Percentiles rank a stretch among this genome's conserved stretches.
These are phyloP conservation scores for Pantelozetes paolii DNA, from an alignment of 2,888 invertebrate genomes.

Conservation along the genomic window DNA sequence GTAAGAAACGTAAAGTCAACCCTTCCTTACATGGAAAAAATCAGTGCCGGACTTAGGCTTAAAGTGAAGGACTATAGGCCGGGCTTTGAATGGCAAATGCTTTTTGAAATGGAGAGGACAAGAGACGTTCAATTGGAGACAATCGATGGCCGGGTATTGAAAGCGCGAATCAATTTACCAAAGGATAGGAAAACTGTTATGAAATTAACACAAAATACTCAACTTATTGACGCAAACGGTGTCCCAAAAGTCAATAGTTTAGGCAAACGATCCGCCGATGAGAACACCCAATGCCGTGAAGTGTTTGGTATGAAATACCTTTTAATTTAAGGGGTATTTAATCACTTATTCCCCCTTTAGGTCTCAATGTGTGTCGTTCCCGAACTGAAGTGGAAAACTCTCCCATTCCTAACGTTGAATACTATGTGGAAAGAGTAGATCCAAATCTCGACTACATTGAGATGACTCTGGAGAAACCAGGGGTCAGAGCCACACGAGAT, in stretches of 20 bases:
- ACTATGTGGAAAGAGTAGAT: constrained; percentile 7
- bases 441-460: constrained; percentile 1
- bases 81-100: constrained; percentile 9
- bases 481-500: neutral
- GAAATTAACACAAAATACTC: neutral
- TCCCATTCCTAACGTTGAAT: constrained; percentile 34
- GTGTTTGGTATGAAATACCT: constrained; percentile 35
- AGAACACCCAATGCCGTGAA: constrained; percentile 2
- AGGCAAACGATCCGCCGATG: neutral
- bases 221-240: neutral
- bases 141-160: neutral
- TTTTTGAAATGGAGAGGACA: neutral
- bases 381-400: neutral
- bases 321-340: neutral
- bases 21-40: neutral
- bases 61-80: constrained; percentile 27
- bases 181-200: neutral
- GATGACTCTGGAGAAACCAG: neutral
- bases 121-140: neutral
- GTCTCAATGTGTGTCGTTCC: constrained; percentile 15
- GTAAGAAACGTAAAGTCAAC: neutral
- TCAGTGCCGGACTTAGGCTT: constrained; percentile 16
- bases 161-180: neutral
- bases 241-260: neutral
- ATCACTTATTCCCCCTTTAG: neutral